Base-by-base conservation (phyloP, 2,797 vertebrate genomes). In the Denticeps clupeoides region DNA sequence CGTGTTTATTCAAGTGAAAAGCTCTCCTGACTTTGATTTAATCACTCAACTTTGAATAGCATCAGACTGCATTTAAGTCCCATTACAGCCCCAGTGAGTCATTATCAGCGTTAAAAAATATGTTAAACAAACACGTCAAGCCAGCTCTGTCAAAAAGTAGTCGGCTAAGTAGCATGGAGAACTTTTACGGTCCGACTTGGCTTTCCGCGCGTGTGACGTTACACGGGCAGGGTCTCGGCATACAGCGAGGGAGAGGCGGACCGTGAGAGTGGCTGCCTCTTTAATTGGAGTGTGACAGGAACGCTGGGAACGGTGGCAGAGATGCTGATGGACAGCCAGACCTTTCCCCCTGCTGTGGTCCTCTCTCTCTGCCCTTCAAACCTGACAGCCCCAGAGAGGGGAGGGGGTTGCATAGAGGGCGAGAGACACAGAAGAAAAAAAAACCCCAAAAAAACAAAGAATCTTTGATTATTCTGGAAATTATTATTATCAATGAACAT, bases 231-330 rank as follows among this genome's bases (percentile, higher is more conserved):
- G 13, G 21, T 23, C 12, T 7, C 2, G 31, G 63, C 55, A 59
- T 43, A 55, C 55, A 41, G 23, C 7, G 33, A 56, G 35, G 40
- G 29, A 21, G 19, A 19, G 25, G 40, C 38, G 49, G 43, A 29
- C 41, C 32, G 41, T 52, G 33, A 4, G 43, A 45, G 45, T 48
- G 49, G 61, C 62, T 65, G 60, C 65, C 56, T 64, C 64, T 72
- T 72, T 62, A 72, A 74, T 55, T 71, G 65, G 61, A 75, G 62
- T 70, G 71, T 75, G 74, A 78, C 68, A 67, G 60, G 63, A 68
- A 59, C 59, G 66, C 62, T 62, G 60, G 48, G 60, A 72, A 52
- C 59, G 45, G 27, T 53, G 46, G 58, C 56, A 40, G 38, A 49
- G 51, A 18, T 26, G 26, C 44, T 70, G 65, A 68, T 62, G 52